phyloP scores from a whole-genome alignment of 2,113 vertebrate species.

The Baryphthengus martii region DNA sequence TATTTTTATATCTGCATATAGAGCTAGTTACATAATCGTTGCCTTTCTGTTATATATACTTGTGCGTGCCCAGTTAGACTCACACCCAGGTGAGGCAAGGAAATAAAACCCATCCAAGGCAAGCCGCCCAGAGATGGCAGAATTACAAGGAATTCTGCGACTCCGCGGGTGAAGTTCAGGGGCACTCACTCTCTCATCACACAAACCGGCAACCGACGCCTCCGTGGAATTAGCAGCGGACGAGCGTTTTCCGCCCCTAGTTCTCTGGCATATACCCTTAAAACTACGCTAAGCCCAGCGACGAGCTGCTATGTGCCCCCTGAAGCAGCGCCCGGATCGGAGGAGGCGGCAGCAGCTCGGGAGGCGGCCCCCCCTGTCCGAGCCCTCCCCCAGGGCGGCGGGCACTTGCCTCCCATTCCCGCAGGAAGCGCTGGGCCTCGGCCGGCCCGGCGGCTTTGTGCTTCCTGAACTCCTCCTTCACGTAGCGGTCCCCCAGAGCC shows the following conservation, averaged over 20 bases:
- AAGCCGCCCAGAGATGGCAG: background rate
- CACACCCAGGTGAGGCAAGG: background rate
- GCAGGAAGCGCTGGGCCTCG: slow-evolving; percentile 81
- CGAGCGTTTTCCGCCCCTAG: background rate
- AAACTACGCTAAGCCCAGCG: rapidly evolving
- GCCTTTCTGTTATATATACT: background rate
- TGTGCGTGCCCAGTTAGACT: rapidly evolving
- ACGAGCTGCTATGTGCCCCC: too few relatives aligned
- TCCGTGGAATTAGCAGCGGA: rapidly evolving
- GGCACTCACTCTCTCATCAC: rapidly evolving
- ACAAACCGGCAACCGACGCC: background rate
- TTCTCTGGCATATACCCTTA: rapidly evolving
- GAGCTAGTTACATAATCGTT: background rate
- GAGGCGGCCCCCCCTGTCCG: background rate
- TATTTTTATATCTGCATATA: background rate
- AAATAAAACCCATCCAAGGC: rapidly evolving
- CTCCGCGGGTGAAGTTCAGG: background rate
- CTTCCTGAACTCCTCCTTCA: slow-evolving; percentile 88
- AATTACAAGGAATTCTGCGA: background rate
- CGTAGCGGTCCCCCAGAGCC: slow-evolving; percentile 87
- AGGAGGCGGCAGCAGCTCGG: too few relatives aligned
- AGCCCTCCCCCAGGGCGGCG: background rate
- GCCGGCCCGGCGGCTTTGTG: slow-evolving; percentile 70
- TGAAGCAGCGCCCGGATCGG: too few relatives aligned
- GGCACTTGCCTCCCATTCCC: slow-evolving; percentile 86